phyloP scores from a whole-genome alignment of 2,113 vertebrate species.

The Aptenodytes patagonicus region DNA sequence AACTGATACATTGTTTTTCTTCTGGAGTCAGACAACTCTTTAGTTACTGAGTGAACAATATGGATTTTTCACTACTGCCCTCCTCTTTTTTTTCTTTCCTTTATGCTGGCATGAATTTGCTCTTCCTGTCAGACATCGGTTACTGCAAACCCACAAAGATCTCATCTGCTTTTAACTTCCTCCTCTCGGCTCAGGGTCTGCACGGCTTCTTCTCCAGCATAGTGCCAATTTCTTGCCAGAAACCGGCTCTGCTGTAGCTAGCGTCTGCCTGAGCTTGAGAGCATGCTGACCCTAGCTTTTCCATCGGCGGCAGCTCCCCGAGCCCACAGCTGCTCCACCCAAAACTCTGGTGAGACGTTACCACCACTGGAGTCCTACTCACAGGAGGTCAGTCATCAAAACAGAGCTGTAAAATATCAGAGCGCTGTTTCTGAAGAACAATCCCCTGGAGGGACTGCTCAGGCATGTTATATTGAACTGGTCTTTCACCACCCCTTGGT shows the following conservation, averaged over 20 bases:
- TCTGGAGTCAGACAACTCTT: neutral
- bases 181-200: neutral
- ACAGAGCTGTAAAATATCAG: neutral
- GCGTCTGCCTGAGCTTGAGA: neutral
- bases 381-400: neutral
- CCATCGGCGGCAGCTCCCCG: fast-evolving
- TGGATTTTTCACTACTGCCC: conserved; percentile 27
- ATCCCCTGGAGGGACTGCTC: neutral
- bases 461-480: neutral
- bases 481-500: neutral
- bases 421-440: neutral
- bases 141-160: conserved; percentile 59
- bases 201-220: neutral
- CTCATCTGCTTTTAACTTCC: conserved; percentile 62
- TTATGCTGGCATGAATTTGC: neutral
- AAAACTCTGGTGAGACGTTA: neutral
- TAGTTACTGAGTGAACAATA: neutral
- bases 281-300: neutral
- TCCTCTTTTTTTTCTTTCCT: neutral
- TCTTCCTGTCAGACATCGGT: conserved; percentile 51
- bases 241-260: neutral
- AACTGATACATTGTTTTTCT: neutral
- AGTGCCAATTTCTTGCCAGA: neutral
- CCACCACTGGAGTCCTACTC: neutral
- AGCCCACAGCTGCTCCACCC: neutral